Conservation (phyloP, 2,797 vertebrate genomes). For the Antennarius maculatus region DNA sequence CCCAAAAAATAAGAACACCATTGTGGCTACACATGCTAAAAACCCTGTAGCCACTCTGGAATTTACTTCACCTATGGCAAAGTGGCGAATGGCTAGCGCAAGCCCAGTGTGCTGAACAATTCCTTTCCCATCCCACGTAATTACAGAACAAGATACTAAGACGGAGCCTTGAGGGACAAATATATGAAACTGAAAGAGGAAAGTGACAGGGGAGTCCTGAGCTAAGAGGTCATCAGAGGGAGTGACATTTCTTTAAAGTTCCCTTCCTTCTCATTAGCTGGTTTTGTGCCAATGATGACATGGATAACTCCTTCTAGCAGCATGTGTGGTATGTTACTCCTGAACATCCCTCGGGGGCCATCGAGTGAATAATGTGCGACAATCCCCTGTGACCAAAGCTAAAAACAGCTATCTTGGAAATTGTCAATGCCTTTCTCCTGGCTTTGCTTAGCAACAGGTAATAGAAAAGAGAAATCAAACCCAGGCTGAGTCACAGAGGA, state of each 20-base stretch:
- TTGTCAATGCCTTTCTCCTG: constrained; percentile 48
- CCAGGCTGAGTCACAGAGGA: constrained; percentile 29
- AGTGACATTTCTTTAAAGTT: constrained; percentile 31
- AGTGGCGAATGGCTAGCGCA: no score
- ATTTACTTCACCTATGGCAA: no score
- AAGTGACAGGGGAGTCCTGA: constrained; percentile 4
- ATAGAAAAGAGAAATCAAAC: constrained; percentile 28
- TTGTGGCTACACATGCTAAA: no score
- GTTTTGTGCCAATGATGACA: constrained; percentile 23
- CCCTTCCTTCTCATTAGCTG: constrained; percentile 34
- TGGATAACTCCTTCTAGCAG: constrained; percentile 40
- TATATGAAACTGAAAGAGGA: not conserved
- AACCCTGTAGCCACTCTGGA: no score
- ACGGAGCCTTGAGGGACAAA: not conserved
- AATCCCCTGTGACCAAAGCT: constrained; percentile 44
- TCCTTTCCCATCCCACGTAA: not conserved
- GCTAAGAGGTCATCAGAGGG: constrained; percentile 1
- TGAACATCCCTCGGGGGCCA: constrained; percentile 25
- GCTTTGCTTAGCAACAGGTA: constrained; percentile 61
- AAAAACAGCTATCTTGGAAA: constrained; percentile 61
- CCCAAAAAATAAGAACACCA: no score
- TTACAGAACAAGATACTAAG: not conserved
- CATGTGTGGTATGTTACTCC: constrained; percentile 33
- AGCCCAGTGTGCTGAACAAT: constrained; percentile 2
- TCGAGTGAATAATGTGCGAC: constrained; percentile 53